A percentile compares a stretch with the other conserved stretches of the same genome.
Conservation (phyloP, 2,113 vertebrate genomes). For the Cottus gobio region DNA sequence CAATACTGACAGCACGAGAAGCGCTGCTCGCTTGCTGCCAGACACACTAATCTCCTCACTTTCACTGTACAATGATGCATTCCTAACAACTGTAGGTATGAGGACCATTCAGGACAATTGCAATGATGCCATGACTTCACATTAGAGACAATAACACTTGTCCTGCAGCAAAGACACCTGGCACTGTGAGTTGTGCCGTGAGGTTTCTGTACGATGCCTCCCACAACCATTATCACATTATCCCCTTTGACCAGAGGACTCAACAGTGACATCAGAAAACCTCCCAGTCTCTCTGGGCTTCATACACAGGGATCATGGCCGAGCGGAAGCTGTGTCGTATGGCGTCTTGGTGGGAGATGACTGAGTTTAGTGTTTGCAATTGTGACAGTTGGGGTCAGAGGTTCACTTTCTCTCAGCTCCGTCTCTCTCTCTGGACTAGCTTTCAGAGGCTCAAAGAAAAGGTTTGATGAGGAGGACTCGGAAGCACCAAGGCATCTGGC, state of each 20-base stretch:
- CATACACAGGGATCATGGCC: constrained; percentile 26
- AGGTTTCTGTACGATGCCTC: constrained; percentile 1
- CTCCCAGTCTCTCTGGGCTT: neutral
- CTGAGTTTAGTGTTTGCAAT: constrained; percentile 67
- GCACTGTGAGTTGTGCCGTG: neutral
- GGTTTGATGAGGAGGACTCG: constrained; percentile 61
- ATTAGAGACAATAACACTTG: neutral
- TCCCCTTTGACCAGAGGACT: constrained; percentile 21
- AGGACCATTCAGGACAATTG: constrained; percentile 19
- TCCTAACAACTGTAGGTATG: neutral
- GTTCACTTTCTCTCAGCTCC: constrained; percentile 57
- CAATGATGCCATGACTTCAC: neutral
- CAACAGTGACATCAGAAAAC: constrained; percentile 28
- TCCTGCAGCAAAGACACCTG: neutral
- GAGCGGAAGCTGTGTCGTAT: constrained; percentile 32
- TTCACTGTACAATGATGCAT: neutral
- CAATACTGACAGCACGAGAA: constrained; percentile 10
- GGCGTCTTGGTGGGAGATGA: constrained; percentile 41
- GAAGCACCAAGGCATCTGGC: constrained; percentile 71
- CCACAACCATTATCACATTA: constrained; percentile 36
- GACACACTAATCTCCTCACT: constrained; percentile 36
- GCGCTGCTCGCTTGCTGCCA: constrained; percentile 5
- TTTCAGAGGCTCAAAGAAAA: constrained; percentile 64
- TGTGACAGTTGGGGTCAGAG: constrained; percentile 72
- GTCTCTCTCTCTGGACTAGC: constrained; percentile 43